These are phyloP conservation scores for Mimumesa dahlbomi DNA, from an alignment of 2,888 invertebrate genomes.

Conservation along the genomic window DNA sequence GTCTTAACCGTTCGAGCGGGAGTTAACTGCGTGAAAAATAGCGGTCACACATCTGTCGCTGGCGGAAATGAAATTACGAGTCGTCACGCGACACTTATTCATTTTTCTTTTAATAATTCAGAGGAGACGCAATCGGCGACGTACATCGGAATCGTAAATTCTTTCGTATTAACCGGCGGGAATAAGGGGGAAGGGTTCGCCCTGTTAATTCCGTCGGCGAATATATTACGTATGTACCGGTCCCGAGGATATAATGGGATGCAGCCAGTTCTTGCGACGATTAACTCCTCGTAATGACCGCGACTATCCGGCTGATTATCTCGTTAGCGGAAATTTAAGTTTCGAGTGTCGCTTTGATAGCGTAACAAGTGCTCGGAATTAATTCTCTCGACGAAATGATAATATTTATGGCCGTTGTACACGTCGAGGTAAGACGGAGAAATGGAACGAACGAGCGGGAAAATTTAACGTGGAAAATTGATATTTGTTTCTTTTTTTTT, in stretches of 20 bases:
- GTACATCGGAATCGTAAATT: conserved; percentile 53
- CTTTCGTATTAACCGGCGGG: conserved; percentile 25
- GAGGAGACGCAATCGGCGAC: conserved; percentile 19
- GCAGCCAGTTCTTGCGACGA: conserved; percentile 14
- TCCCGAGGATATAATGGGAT: conserved; percentile 23
- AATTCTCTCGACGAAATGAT: too few species aligned
- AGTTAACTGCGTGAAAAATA: too few species aligned
- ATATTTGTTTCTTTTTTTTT: too few species aligned
- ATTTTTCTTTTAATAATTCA: conserved; percentile 47
- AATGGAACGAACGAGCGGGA: too few species aligned
- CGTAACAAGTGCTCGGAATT: conserved; percentile 19
- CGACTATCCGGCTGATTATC: conserved; percentile 29
- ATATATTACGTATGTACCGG: conserved; percentile 38
- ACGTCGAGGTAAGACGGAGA: too few species aligned
- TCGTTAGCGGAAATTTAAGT: conserved; percentile 34
- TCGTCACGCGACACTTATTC: conserved; percentile 40
- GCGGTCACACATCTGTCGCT: conserved; percentile 25
- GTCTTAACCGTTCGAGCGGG: too few species aligned
- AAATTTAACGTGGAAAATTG: too few species aligned
- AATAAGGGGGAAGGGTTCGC: conserved; percentile 7
- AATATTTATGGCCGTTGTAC: too few species aligned
- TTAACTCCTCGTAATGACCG: conserved; percentile 28
- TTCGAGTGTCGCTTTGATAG: conserved; percentile 32
- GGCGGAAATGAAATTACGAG: conserved; percentile 30
- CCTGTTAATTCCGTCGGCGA: conserved; percentile 15